Conservation (phyloP, 23 tunicate species). For the Ciona savignyi region DNA sequence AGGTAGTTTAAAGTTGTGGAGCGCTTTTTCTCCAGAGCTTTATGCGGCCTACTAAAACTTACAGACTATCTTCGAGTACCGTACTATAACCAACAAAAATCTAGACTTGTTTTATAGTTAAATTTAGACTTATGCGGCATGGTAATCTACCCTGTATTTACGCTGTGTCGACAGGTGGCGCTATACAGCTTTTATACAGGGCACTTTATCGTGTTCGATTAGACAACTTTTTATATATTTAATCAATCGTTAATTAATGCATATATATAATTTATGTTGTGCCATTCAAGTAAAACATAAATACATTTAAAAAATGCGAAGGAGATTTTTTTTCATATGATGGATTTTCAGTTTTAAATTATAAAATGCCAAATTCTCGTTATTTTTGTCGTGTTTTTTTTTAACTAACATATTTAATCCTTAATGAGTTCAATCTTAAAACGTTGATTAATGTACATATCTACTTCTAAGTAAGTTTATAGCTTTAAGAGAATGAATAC, state of each 20-base stretch:
- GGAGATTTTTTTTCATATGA: too few relatives aligned
- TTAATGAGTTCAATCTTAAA: too few relatives aligned
- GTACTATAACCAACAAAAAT: too few relatives aligned
- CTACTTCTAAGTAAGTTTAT: too few relatives aligned
- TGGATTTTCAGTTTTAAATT: neutral
- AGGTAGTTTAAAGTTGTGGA: conserved; percentile 1
- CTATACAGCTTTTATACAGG: neutral
- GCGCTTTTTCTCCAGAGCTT: neutral
- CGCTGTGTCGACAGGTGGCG: neutral
- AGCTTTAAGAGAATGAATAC: too few relatives aligned
- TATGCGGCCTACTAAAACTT: neutral
- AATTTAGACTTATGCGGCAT: neutral
- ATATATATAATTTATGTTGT: neutral
- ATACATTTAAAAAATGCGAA: too few relatives aligned
- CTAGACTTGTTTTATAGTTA: neutral
- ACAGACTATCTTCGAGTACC: neutral
- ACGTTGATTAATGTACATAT: too few relatives aligned
- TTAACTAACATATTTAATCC: too few relatives aligned
- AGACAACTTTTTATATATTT: too few relatives aligned
- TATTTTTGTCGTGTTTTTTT: neutral
- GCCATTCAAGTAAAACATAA: neutral
- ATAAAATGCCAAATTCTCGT: neutral
- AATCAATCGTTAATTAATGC: neutral
- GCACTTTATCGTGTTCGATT: neutral
- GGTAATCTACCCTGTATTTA: neutral